Conservation (phyloP, 2,113 vertebrate genomes). For the Hemichromis elongatus region DNA sequence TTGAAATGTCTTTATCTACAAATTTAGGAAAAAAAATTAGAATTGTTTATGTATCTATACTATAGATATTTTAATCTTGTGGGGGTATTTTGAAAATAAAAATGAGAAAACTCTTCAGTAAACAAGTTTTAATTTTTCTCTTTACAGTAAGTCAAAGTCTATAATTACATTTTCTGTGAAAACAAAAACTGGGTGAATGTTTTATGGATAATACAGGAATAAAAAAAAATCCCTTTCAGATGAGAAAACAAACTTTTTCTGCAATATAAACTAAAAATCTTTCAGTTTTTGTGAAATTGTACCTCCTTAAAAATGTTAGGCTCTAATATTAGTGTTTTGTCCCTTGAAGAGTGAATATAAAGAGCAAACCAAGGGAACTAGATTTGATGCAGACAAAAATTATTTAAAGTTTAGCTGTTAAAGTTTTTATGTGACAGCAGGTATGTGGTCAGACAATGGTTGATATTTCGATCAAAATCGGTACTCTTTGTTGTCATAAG, state of each 20-base stretch:
- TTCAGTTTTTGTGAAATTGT: neutral
- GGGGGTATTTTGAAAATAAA: neutral
- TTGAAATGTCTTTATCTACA: neutral
- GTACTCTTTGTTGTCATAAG: neutral
- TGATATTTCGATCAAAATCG: neutral
- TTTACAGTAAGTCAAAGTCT: accelerated
- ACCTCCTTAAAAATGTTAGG: neutral
- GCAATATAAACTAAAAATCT: accelerated
- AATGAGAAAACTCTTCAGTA: neutral
- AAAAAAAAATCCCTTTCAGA: neutral
- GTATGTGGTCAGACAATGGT: neutral
- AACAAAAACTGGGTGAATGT: neutral
- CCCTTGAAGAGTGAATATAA: neutral
- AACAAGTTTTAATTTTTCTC: accelerated
- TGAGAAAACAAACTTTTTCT: neutral
- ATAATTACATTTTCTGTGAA: neutral
- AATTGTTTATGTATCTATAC: neutral
- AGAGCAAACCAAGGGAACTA: neutral
- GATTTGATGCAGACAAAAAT: accelerated
- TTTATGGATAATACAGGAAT: accelerated
- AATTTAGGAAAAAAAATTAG: neutral
- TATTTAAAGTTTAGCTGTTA: accelerated
- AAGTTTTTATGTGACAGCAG: neutral
- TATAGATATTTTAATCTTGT: neutral
- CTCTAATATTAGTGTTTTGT: accelerated